These are phyloP conservation scores for Anagyrus pseudococci DNA, from an alignment of 2,888 invertebrate genomes.

Conservation along the genomic window DNA sequence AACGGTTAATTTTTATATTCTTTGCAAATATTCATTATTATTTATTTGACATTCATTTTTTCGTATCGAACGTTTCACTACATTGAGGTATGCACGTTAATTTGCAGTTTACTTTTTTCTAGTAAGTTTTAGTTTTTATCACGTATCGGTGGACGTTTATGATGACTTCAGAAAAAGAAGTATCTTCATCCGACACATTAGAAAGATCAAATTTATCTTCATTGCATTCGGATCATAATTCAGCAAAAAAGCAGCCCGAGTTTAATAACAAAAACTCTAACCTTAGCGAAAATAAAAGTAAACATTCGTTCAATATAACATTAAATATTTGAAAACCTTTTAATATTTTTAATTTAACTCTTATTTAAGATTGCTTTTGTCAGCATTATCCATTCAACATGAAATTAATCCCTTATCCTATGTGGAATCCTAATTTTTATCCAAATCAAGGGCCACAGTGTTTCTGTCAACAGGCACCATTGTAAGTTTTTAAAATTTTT, in stretches of 20 bases:
- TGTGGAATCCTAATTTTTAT: conserved; percentile 14
- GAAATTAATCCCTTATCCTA: conserved; percentile 19
- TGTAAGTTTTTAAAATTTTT: conserved; percentile 28
- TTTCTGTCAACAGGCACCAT: conserved; percentile 20
- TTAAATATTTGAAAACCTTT: not conserved
- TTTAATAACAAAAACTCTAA: conserved; percentile 4
- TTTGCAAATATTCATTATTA: not conserved
- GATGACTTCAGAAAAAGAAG: conserved; percentile 24
- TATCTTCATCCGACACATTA: conserved; percentile 32
- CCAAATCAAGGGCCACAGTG: conserved; percentile 8
- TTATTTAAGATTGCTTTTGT: conserved; percentile 26
- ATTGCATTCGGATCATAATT: conserved; percentile 43
- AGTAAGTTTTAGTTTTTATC: not conserved
- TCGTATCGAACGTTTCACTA: conserved; percentile 14
- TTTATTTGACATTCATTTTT: not conserved
- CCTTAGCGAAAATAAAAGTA: conserved; percentile 23
- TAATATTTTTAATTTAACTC: conserved; percentile 2
- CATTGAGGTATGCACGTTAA: conserved; percentile 6
- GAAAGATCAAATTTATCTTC: conserved; percentile 46
- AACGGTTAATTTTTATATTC: not conserved
- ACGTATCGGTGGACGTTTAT: not conserved
- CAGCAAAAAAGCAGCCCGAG: conserved; percentile 15
- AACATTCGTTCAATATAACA: not conserved
- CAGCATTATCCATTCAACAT: conserved; percentile 7
- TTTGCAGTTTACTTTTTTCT: conserved; percentile 10